Conservation (phyloP, 2,888 invertebrate genomes). For the Plebejus anna region DNA sequence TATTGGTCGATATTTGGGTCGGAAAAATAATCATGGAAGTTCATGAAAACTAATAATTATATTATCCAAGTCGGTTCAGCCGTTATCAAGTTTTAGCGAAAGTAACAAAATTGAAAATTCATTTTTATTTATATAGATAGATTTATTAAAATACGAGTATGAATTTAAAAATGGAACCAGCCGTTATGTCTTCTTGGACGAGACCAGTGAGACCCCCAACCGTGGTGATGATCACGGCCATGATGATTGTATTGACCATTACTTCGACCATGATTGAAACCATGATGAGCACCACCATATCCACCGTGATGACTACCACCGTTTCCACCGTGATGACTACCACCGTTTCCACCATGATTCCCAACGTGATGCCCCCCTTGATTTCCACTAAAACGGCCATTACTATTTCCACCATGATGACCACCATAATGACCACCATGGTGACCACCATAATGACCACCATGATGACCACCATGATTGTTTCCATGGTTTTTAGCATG, state of each 20-base stretch:
- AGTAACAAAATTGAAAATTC: too few relatives aligned
- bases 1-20: too few relatives aligned
- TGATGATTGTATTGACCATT: neutral
- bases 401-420: neutral
- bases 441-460: too few relatives aligned
- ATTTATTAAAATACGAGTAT: too few relatives aligned
- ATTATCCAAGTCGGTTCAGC: too few relatives aligned
- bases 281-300: neutral
- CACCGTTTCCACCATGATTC: neutral
- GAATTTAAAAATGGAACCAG: neutral
- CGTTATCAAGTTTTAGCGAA: too few relatives aligned
- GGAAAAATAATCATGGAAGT: too few relatives aligned
- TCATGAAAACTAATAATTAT: too few relatives aligned
- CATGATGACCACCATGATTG: too few relatives aligned
- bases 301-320: neutral
- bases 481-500: too few relatives aligned
- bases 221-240: neutral
- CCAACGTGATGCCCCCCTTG: neutral
- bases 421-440: neutral
- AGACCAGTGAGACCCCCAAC: neutral
- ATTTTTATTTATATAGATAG: too few relatives aligned
- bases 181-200: slow-evolving; percentile 2
- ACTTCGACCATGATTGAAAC: neutral
- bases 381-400: neutral
- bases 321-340: neutral